Conservation (phyloP, 2,888 invertebrate genomes). For the Heptascelio sp. region DNA sequence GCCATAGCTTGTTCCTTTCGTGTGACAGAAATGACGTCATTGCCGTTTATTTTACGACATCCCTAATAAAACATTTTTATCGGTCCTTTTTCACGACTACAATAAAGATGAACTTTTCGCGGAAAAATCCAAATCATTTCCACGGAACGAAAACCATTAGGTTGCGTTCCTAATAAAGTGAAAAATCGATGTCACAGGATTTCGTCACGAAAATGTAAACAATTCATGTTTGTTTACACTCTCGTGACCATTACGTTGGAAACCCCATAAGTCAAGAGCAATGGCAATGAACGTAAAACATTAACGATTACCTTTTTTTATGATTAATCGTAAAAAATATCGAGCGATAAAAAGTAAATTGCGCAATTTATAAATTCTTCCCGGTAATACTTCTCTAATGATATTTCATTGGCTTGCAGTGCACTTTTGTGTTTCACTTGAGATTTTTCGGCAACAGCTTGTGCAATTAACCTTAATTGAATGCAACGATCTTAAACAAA, state of each 20-base stretch:
- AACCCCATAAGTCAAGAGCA: background rate
- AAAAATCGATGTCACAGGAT: background rate
- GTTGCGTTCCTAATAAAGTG: background rate
- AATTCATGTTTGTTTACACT: background rate
- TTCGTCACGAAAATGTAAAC: background rate
- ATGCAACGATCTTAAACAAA: too few relatives aligned
- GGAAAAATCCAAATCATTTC: background rate
- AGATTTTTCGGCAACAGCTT: too few relatives aligned
- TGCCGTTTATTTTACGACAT: background rate
- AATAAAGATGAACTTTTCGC: background rate
- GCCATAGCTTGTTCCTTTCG: too few relatives aligned
- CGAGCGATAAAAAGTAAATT: background rate
- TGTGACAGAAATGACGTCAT: background rate
- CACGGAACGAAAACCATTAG: background rate
- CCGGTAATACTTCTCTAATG: background rate
- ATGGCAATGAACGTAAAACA: background rate
- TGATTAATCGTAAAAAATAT: background rate
- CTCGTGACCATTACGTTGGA: background rate
- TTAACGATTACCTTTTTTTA: background rate
- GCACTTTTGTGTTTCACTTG: too few relatives aligned
- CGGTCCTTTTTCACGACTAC: background rate
- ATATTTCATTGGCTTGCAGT: background rate
- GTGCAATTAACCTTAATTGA: too few relatives aligned
- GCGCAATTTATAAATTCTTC: background rate
- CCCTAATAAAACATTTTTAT: background rate